Percentiles rank a stretch among this genome's conserved stretches.
These are phyloP conservation scores for Drosophila subobscura DNA, from an alignment of 1,140 invertebrate species.

Conservation along the genomic window DNA sequence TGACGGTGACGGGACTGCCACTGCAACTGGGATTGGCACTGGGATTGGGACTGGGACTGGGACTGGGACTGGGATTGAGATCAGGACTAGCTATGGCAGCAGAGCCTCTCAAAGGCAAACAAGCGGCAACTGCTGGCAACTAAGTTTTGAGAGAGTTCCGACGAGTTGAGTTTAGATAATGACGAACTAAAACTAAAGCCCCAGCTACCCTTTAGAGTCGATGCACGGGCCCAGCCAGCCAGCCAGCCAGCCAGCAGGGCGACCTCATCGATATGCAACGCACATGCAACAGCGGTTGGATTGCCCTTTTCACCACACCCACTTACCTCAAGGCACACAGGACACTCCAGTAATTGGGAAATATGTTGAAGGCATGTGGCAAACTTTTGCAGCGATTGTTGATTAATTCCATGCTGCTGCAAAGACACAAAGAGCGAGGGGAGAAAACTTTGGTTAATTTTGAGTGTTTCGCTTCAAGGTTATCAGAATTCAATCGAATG, in stretches of 20 bases:
- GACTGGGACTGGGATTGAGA: constrained; percentile 1
- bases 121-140: constrained; percentile 60
- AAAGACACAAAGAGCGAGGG: constrained; percentile 39
- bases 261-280: constrained; percentile 78
- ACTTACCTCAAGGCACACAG: constrained; percentile 84
- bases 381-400: constrained; percentile 84
- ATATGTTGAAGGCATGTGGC: constrained; percentile 84
- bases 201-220: too few species aligned
- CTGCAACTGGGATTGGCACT: constrained; percentile 13
- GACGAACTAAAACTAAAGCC: constrained; percentile 71
- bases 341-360: constrained; percentile 84
- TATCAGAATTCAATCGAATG: constrained; percentile 19
- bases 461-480: constrained; percentile 24
- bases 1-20: constrained; percentile 7
- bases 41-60: constrained; percentile 2
- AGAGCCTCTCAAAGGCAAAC: constrained; percentile 65
- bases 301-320: constrained; percentile 6
- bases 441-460: constrained; percentile 16
- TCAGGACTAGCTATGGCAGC: background rate
- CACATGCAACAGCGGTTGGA: constrained; percentile 41
- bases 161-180: constrained; percentile 68
- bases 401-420: constrained; percentile 79
- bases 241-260: constrained; percentile 22
- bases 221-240: too few species aligned
- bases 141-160: constrained; percentile 63